Percentiles rank a stretch among this genome's conserved stretches.
Conservation (phyloP, 2,888 invertebrate genomes). For the Leptinotarsa rubiginosa region DNA sequence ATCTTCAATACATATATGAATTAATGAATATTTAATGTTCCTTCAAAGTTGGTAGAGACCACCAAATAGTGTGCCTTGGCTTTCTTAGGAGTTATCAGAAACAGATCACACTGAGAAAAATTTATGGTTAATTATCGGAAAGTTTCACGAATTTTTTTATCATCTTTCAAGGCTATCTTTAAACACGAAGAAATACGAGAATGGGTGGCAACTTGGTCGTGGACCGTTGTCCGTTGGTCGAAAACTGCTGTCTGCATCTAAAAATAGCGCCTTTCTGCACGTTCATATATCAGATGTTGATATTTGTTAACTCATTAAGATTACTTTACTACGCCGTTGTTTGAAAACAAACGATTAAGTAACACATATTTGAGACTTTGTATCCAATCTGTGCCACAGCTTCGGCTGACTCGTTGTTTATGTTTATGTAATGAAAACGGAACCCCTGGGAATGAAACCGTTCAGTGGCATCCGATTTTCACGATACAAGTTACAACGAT, state of each 20-base stretch:
- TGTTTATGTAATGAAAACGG: conserved; percentile 6
- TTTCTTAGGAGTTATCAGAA: too few relatives aligned
- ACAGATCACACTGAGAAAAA: too few relatives aligned
- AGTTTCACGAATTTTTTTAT: background rate
- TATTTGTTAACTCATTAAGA: conserved; percentile 28
- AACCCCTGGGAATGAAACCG: background rate
- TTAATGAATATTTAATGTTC: too few relatives aligned
- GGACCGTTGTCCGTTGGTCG: conserved; percentile 22
- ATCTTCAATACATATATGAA: too few relatives aligned
- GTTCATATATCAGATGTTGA: conserved; percentile 18
- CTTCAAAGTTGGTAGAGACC: too few relatives aligned
- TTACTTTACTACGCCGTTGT: conserved; percentile 20
- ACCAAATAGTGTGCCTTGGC: too few relatives aligned
- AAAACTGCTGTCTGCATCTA: conserved; percentile 24
- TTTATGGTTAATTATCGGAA: too few relatives aligned
- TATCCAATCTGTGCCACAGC: conserved; percentile 12
- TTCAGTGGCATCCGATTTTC: background rate
- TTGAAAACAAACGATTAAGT: conserved; percentile 18
- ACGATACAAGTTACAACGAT: background rate
- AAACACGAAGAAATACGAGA: background rate
- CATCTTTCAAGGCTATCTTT: background rate
- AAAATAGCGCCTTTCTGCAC: conserved; percentile 28
- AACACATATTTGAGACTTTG: conserved; percentile 22
- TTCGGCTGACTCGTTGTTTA: conserved; percentile 2
- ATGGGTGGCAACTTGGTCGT: conserved; percentile 1